These are phyloP conservation scores for Caenorhabditis inopinata DNA, from an alignment of 1,140 invertebrate genomes.

Conservation along the genomic window DNA sequence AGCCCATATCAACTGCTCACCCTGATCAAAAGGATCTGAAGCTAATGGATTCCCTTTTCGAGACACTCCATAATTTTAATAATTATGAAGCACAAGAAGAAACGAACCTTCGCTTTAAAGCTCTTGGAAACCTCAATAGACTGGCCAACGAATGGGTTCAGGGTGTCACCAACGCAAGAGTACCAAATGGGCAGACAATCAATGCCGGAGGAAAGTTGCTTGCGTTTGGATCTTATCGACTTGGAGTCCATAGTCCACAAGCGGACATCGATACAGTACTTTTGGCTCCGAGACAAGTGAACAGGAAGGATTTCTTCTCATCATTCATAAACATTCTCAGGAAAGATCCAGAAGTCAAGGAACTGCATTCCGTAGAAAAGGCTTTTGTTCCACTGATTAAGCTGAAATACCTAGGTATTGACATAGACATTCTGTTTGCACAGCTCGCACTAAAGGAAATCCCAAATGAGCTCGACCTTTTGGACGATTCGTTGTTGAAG, in stretches of 20 bases:
- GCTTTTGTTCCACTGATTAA: constrained; percentile 99
- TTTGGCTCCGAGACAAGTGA: constrained; percentile 91
- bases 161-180: constrained; percentile 53
- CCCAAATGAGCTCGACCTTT: background rate
- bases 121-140: constrained; percentile 57
- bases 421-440: constrained; percentile 89
- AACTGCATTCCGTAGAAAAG: constrained; percentile 83
- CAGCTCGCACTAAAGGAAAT: constrained; percentile 74
- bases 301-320: constrained; percentile 87
- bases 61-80: constrained; percentile 36
- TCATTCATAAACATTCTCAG: constrained; percentile 89
- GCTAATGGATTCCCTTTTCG: background rate
- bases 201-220: constrained; percentile 87
- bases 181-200: background rate
- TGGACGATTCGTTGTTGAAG: background rate
- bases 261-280: constrained; percentile 98
- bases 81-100: constrained; percentile 60
- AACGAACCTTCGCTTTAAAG: constrained; percentile 57
- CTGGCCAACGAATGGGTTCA: constrained; percentile 61
- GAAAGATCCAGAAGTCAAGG: constrained; percentile 66
- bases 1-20: background rate
- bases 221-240: constrained; percentile 91
- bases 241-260: constrained; percentile 83
- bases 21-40: background rate
- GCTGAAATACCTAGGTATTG: constrained; percentile 97